Evolutionary conservation across 2,113 vertebrate genomes (phyloP), one percentile per base, ranked within the genome.

Genomic region (Solea senegalensis): DNA sequence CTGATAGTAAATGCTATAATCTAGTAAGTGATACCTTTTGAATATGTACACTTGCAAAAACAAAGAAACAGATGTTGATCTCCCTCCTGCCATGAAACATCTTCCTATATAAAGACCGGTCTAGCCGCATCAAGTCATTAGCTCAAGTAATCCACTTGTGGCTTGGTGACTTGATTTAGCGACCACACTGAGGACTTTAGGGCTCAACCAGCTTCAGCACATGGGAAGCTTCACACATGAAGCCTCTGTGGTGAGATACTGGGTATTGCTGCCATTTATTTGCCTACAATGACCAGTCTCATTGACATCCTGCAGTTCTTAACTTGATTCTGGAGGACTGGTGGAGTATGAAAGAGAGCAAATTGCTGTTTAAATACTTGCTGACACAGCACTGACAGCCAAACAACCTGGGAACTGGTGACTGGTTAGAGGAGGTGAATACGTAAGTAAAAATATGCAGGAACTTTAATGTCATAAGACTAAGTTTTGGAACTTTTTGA

Each of bases 121-220:
- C 76, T 86, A 81, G 86, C 49, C 80, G 55, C 77, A 89, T 91
- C 80, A 91, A 90, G 91, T 88, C 86, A 91, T 93, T 93, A 94
- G 74, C 79, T 80, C 76, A 69, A 67, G 68, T 93, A 94, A 94
- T 94, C 92, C 90, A 90, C 86, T 91, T 88, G 67, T 40, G 79
- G 65, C 87, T 76, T 14, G 34, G 73, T 86, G 74, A 65, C 81
- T 89, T 87, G 81, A 76, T 89, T 87, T 76, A 82, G 83, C 46
- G 60, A 76, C 82, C 72, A 59, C 72, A 85, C 71, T 10, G 44
- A 76, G 65, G 65, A 60, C 69, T 63, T 69, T 80, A 80, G 78
- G 48, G 72, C 78, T 67, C 72, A 76, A 88, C 65, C 74, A 55
- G 61, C 59, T 58, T 60, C 61, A 49, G 43, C 52, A 40, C 69